These are phyloP conservation scores for Chiropotes sagulatus DNA, from an alignment of 2,797 vertebrate species.

Conservation along the genomic window DNA sequence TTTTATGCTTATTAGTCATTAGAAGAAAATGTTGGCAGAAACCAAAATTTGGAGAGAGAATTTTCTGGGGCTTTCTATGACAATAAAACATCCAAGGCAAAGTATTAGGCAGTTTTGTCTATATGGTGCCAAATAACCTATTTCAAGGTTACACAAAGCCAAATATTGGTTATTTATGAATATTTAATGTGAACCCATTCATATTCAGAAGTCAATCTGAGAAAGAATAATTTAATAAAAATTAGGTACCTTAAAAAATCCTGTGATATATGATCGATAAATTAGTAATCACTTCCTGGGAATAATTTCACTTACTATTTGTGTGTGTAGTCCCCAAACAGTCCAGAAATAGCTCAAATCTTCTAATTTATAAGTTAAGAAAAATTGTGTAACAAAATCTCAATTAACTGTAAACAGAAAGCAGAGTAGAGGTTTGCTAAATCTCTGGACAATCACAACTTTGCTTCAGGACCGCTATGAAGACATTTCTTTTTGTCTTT, in stretches of 20 bases:
- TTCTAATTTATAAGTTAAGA: not conserved
- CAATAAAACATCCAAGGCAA: not conserved
- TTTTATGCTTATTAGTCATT: conserved; percentile 51
- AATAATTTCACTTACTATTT: not conserved
- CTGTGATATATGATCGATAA: not conserved
- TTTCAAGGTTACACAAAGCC: not conserved
- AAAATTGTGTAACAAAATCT: not conserved
- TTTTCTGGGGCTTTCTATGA: not conserved
- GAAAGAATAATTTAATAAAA: conserved; percentile 34
- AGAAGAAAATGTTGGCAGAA: not conserved
- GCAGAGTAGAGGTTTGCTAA: not conserved
- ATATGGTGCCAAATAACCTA: not conserved
- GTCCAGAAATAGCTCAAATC: not conserved
- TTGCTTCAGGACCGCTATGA: not conserved
- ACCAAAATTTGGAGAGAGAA: not conserved
- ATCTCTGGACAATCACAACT: not conserved
- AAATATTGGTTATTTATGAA: not conserved
- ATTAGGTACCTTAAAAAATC: not conserved
- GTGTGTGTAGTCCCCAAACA: not conserved
- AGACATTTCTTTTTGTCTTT: not conserved
- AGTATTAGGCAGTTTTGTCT: not conserved
- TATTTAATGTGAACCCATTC: not conserved
- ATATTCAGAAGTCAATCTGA: not conserved
- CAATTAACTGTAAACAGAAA: not conserved
- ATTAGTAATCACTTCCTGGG: not conserved